Conservation (phyloP, 2,113 vertebrate genomes). For the Dicerorhinus sumatrensis region DNA sequence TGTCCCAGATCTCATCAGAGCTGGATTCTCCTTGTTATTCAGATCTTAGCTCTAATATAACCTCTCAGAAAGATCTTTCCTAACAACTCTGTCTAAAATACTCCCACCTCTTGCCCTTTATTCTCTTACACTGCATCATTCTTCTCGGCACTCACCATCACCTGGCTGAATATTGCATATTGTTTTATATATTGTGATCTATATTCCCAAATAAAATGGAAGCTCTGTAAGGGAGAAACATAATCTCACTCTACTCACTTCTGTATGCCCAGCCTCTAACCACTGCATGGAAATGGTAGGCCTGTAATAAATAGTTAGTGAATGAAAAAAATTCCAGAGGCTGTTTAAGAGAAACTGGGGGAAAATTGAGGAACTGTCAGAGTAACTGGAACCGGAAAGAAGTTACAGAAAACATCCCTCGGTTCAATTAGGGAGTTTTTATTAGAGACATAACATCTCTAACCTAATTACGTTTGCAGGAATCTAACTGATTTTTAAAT, state of each 20-base stretch:
- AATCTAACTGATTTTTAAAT: constrained; percentile 72
- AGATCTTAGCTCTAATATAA: not conserved
- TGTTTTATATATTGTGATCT: not conserved
- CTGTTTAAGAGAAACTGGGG: not conserved
- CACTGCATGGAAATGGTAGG: not conserved
- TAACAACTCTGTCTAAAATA: not conserved
- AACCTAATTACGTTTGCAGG: constrained; percentile 71
- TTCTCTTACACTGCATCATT: not conserved
- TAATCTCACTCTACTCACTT: not conserved
- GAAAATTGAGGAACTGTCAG: not conserved
- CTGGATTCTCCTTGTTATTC: not conserved
- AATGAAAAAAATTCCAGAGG: not conserved
- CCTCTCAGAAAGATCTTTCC: not conserved
- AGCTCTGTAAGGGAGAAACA: not conserved
- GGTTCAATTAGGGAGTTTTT: constrained; percentile 62
- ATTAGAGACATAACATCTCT: constrained; percentile 64
- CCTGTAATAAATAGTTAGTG: not conserved
- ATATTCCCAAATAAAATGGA: not conserved
- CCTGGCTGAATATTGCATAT: not conserved
- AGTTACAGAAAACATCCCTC: constrained; percentile 63
- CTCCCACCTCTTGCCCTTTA: not conserved
- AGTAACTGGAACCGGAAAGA: constrained; percentile 49
- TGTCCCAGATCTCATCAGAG: not conserved
- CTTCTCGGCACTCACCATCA: not conserved
- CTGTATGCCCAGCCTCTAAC: not conserved